Evolutionary conservation across 2,888 invertebrate species (phyloP).

Genomic region (Hydroisotoma schaefferi): DNA sequence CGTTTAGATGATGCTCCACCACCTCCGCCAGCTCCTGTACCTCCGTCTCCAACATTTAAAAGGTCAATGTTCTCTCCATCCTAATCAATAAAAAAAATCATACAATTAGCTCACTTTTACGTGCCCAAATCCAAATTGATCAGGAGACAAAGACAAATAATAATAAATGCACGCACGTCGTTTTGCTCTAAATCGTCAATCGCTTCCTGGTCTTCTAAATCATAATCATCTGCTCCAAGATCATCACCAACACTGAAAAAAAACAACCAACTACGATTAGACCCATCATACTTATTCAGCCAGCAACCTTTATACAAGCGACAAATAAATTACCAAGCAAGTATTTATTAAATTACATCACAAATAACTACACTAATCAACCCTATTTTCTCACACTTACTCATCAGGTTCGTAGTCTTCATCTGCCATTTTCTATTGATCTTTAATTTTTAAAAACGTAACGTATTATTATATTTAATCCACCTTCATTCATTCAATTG

Average conservation of each 20-base stretch:
- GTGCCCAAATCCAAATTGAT: background rate
- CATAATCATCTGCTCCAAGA: slow-evolving; percentile 69
- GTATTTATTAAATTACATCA: too few species aligned
- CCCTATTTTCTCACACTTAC: slow-evolving; percentile 59
- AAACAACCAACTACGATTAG: background rate
- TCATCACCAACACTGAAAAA: slow-evolving; percentile 55
- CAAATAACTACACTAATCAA: too few species aligned
- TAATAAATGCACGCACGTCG: slow-evolving; percentile 55
- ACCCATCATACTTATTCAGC: too few species aligned
- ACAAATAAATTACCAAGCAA: too few species aligned
- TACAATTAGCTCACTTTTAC: background rate
- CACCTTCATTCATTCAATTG: too few species aligned
- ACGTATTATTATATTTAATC: too few species aligned
- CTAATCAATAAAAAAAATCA: slow-evolving; percentile 50
- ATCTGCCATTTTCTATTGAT: slow-evolving; percentile 66
- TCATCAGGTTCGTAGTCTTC: slow-evolving; percentile 82
- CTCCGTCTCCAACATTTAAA: slow-evolving; percentile 64
- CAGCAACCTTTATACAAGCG: too few species aligned
- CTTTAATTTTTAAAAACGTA: background rate
- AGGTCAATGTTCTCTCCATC: slow-evolving; percentile 83
- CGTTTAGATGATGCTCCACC: slow-evolving; percentile 76
- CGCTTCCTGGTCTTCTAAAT: slow-evolving; percentile 71
- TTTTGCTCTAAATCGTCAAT: slow-evolving; percentile 82
- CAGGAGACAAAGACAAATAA: background rate
- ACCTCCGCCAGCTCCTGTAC: slow-evolving; percentile 16